Evolutionary conservation across 2,888 invertebrate species (phyloP), one percentile per base, ranked within the genome.

Genomic region (Oscheius sp.): DNA sequence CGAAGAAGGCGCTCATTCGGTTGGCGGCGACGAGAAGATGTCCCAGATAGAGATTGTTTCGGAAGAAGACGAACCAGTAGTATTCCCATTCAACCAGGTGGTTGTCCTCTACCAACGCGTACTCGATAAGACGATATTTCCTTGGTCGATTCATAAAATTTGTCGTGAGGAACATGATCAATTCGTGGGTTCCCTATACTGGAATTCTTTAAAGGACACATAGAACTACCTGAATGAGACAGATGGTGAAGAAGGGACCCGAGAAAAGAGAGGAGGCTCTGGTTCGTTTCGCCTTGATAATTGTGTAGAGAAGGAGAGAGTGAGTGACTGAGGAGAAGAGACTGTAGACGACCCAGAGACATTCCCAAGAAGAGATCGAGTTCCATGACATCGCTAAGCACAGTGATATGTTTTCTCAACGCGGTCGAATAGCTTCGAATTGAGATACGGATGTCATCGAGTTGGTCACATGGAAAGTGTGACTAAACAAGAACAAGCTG

Each of bases 21-120:
- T 63, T 63, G 63, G 63, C 50, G 37, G 63, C 63, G 10, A 48
- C 29, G 2, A 42, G 35, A 1, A 63, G 35, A 47, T 63, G 63
- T 48, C 63, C 63, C 47, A 63, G 29, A 29, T 63, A 63, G 29
- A 63, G 50, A 63, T 63, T 63, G 10, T 63, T 37, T 3, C 37
- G 33, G 48, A 63, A 21, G 48, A 47, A 63, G 11, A 63, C 47
- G 37, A 63, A 63, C 50, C 29, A 32, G 50, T 48, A 63, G 33
- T 48, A 48, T 10, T 60, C 33, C 59, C 59, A 60, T 10, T 60
- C 59, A 1, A 63, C 50, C n/a, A 63, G 29, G 2, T 42, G 35
- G 37, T 47, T 48, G 29, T 63, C 50, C 1, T 47, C 48, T 10
- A 29, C 47, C n/a, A 48, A 32, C 3, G 63, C 47, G 29, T 63